Conservation (phyloP, 2,113 vertebrate genomes). For the Rousettus leschenaultii region DNA sequence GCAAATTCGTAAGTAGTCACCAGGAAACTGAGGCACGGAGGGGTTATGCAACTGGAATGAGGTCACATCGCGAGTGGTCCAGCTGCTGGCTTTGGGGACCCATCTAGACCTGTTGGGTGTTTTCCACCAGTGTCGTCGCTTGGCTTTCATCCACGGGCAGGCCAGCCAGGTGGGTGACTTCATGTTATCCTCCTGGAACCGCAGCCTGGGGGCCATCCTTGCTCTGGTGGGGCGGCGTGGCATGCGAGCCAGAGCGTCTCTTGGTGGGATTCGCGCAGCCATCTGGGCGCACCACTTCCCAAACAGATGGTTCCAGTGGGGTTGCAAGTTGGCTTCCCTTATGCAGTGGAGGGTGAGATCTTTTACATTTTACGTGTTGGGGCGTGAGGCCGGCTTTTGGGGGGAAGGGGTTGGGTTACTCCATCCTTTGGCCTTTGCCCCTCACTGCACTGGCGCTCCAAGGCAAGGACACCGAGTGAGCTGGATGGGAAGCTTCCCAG, state of each 20-base stretch:
- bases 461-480: fast-evolving
- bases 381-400: background rate
- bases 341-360: background rate
- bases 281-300: conserved; percentile 44
- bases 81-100: background rate
- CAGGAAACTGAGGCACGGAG: background rate
- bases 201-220: fast-evolving
- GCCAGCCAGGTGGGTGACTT: background rate
- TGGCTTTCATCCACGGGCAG: background rate
- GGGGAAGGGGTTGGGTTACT: fast-evolving
- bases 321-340: background rate
- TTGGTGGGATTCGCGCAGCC: background rate
- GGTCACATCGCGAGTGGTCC: background rate
- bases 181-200: background rate
- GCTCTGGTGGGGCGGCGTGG: fast-evolving
- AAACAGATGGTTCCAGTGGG: background rate
- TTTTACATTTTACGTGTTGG: background rate
- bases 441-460: too few species aligned
- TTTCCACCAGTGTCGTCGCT: background rate
- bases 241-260: background rate
- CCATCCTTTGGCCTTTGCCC: background rate
- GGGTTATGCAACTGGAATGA: background rate
- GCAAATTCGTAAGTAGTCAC: background rate
- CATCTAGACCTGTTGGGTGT: background rate
- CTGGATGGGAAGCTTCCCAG: fast-evolving